Percentiles rank a stretch among this genome's conserved stretches.
phyloP scores from a whole-genome alignment of 2,888 invertebrate genomes.

The Scelioninae gen. 1 region DNA sequence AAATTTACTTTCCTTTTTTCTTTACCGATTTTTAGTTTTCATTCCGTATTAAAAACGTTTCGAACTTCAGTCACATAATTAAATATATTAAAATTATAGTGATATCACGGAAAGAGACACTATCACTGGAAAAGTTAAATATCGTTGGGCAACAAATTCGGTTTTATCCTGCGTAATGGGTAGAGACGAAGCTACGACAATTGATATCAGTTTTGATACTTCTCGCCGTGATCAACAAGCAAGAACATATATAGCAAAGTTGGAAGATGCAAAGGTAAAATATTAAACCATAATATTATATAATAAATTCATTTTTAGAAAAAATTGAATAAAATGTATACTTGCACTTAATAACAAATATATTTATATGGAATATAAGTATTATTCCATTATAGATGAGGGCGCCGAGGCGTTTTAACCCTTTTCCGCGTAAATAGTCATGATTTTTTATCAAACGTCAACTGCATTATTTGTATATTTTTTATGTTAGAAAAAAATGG shows the following conservation, averaged over 20 bases:
- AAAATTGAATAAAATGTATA: background rate
- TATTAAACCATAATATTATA: background rate
- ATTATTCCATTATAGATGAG: no score
- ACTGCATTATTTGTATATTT: no score
- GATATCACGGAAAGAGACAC: conserved; percentile 86
- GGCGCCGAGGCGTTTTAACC: no score
- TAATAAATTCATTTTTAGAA: background rate
- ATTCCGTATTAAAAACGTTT: no score
- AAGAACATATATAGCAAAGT: conserved; percentile 86
- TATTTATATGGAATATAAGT: no score
- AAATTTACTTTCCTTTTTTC: no score
- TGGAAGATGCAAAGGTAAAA: conserved; percentile 86
- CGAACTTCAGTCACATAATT: no score
- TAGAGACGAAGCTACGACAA: conserved; percentile 83
- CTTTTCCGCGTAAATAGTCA: no score
- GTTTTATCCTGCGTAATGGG: conserved; percentile 82
- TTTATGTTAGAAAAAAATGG: no score
- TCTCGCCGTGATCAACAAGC: conserved; percentile 86
- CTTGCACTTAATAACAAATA: no score
- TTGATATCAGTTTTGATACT: conserved; percentile 88
- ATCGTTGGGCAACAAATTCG: conserved; percentile 81
- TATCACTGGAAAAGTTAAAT: conserved; percentile 81
- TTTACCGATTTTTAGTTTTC: no score
- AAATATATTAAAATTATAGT: conserved; percentile 76
- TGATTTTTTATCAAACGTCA: no score